Conservation (phyloP, 1,140 invertebrate species). For the Chymomyza costata region DNA sequence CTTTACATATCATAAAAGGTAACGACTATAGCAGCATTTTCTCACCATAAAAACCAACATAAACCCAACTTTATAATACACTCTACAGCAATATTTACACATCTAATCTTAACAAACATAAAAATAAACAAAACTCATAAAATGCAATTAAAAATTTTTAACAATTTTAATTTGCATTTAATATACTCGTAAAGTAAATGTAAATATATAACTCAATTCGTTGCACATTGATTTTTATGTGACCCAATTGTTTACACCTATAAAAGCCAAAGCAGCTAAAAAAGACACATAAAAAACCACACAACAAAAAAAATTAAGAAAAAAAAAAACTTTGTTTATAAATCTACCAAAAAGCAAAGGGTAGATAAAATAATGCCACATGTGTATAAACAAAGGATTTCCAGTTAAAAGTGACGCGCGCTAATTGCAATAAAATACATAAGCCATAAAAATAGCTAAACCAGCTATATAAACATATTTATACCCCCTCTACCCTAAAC, state of each 20-base stretch:
- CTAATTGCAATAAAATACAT: conserved; percentile 53
- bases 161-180: conserved; percentile 70
- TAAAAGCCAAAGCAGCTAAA: conserved; percentile 32
- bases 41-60: too few species aligned
- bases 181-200: conserved; percentile 58
- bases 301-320: too few species aligned
- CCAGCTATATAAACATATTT: conserved; percentile 50
- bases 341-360: conserved; percentile 5
- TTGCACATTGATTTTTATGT: conserved; percentile 52
- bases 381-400: conserved; percentile 67
- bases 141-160: conserved; percentile 63
- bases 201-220: conserved; percentile 42
- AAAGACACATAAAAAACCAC: conserved; percentile 8
- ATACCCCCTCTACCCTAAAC: too few species aligned
- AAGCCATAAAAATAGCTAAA: conserved; percentile 36
- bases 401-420: conserved; percentile 26
- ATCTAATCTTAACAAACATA: conserved; percentile 15
- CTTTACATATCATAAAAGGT: too few species aligned
- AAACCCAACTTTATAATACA: too few species aligned
- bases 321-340: conserved; percentile 1
- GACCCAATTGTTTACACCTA: conserved; percentile 69
- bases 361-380: conserved; percentile 45
- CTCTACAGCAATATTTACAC: conserved; percentile 23
- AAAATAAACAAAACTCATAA: conserved; percentile 35
- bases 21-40: too few species aligned